Percentiles rank a stretch among this genome's conserved stretches.
Evolutionary conservation across 2,113 vertebrate species (phyloP).

Genomic region (Dasyprocta punctata): DNA sequence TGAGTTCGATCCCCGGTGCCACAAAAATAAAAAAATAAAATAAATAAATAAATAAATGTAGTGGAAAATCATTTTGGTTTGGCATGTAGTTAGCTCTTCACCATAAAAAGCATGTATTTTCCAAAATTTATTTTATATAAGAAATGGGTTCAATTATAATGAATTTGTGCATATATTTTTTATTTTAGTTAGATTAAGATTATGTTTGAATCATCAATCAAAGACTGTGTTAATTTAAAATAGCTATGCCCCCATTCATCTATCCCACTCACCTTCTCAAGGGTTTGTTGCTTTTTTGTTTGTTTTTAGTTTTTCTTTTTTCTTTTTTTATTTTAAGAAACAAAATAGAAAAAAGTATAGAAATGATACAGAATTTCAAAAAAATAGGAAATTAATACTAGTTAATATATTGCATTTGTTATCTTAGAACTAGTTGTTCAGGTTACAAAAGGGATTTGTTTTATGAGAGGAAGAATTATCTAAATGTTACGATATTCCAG

Average conservation of each 20-base stretch:
- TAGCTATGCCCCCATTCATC: neutral
- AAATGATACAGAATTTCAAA: too few relatives aligned
- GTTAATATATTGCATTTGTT: too few relatives aligned
- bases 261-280: neutral
- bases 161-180: neutral
- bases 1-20: too few relatives aligned
- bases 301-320: too few relatives aligned
- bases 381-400: too few relatives aligned
- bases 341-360: too few relatives aligned
- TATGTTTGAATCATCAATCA: neutral
- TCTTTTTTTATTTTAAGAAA: too few relatives aligned
- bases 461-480: neutral
- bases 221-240: neutral
- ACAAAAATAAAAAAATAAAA: too few relatives aligned
- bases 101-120: neutral
- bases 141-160: neutral
- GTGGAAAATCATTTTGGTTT: neutral
- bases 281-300: too few relatives aligned
- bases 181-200: constrained; percentile 39
- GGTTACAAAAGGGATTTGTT: neutral
- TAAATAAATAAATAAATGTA: too few relatives aligned
- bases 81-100: neutral
- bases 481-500: neutral
- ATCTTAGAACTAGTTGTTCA: too few relatives aligned
- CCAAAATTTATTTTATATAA: neutral